A percentile compares a stretch with the other conserved stretches of the same genome.
phyloP scores from a whole-genome alignment of 2,797 vertebrate genomes.

The Hemitrygon akajei region DNA sequence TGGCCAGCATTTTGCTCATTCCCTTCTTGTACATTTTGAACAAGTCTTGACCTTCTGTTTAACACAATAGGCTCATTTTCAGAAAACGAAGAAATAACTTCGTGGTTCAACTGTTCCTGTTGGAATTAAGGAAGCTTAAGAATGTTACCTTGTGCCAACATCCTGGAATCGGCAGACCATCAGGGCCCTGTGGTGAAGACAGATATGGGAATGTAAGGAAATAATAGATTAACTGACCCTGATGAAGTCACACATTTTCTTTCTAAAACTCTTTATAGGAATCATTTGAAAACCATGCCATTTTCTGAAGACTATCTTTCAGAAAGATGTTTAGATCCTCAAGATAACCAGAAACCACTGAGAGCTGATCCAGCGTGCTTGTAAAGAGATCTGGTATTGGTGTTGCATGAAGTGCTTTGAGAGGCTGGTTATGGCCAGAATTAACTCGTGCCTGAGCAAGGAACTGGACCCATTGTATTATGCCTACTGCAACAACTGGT shows the following conservation, averaged over 20 bases:
- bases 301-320: background rate
- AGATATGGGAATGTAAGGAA: constrained; percentile 38
- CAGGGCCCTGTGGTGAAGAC: constrained; percentile 70
- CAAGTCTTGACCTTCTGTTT: background rate
- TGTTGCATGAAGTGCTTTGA: too few species aligned
- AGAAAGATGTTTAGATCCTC: background rate
- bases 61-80: background rate
- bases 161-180: constrained; percentile 86
- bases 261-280: background rate
- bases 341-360: background rate
- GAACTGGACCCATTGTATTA: too few species aligned
- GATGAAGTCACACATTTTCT: background rate
- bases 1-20: background rate
- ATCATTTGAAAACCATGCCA: background rate
- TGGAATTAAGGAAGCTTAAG: background rate
- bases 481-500: too few species aligned
- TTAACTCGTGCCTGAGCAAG: too few species aligned
- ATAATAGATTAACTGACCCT: background rate
- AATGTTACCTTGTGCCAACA: constrained; percentile 88
- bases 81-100: background rate
- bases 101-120: background rate
- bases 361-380: background rate
- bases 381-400: background rate
- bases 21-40: background rate
- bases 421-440: too few species aligned